Evolutionary conservation across 1,140 invertebrate species (phyloP).

Genomic region (Coenobita brevimanus): DNA sequence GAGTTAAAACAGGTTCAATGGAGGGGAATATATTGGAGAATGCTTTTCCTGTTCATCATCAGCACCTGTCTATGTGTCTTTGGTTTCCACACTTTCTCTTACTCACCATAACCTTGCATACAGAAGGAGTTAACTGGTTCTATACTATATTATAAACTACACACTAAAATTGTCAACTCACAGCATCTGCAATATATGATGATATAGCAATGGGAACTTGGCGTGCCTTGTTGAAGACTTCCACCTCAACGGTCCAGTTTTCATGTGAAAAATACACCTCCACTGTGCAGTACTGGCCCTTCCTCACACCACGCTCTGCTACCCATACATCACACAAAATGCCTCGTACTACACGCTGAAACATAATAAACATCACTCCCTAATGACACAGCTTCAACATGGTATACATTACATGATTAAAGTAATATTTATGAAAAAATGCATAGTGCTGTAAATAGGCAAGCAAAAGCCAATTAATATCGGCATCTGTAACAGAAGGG

Average conservation of each 20-base stretch:
- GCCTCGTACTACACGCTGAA: constrained; percentile 70
- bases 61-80: too few species aligned
- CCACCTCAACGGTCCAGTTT: constrained; percentile 70
- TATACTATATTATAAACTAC: too few species aligned
- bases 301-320: constrained; percentile 64
- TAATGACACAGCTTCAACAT: neutral
- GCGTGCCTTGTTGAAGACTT: constrained; percentile 69
- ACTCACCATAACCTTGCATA: too few species aligned
- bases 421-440: too few species aligned
- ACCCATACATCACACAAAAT: constrained; percentile 71
- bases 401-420: neutral
- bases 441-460: too few species aligned
- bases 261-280: constrained; percentile 70
- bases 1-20: too few species aligned
- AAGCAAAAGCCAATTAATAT: too few species aligned
- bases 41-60: too few species aligned
- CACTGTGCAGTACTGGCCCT: constrained; percentile 70
- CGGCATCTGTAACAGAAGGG: too few species aligned
- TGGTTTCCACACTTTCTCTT: too few species aligned
- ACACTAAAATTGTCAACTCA: constrained; percentile 63
- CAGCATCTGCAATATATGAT: constrained; percentile 68
- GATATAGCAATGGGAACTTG: constrained; percentile 70
- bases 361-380: neutral
- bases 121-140: too few species aligned
- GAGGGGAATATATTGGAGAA: too few species aligned